phyloP scores from a whole-genome alignment of 2,888 invertebrate genomes.

The Lasioglossum malachurum region DNA sequence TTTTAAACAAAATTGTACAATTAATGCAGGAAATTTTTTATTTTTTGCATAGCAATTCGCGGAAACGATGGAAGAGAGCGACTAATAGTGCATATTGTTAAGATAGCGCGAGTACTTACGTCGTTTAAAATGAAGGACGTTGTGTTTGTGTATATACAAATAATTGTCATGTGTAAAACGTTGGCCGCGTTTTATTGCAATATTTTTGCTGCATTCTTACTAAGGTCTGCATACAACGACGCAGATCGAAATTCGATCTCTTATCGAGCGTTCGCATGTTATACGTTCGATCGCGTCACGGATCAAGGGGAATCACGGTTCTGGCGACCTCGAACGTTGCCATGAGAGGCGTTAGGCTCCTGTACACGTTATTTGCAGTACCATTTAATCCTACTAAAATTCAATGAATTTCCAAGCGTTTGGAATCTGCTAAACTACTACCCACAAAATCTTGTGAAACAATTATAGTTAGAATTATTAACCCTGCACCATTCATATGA shows the following conservation, averaged over 20 bases:
- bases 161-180: not conserved
- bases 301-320: slow-evolving; percentile 15
- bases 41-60: not conserved
- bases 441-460: not conserved
- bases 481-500: not conserved
- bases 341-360: not conserved
- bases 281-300: slow-evolving; percentile 14
- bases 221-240: not conserved
- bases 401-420: not conserved
- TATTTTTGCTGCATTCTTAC: not conserved
- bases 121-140: not conserved
- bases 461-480: not conserved
- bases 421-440: not conserved
- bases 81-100: not conserved
- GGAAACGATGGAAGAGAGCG: not conserved
- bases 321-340: slow-evolving; percentile 17
- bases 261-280: slow-evolving; percentile 7
- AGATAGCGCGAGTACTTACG: not conserved
- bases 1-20: no score
- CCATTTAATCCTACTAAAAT: not conserved
- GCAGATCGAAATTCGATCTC: slow-evolving; percentile 16
- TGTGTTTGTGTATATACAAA: not conserved
- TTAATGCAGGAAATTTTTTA: no score
- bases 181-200: not conserved
- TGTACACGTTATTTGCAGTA: not conserved